Evolutionary conservation across 2,888 invertebrate genomes (phyloP), one percentile per base, ranked within the genome.

Genomic region (Mimumesa dahlbomi): DNA sequence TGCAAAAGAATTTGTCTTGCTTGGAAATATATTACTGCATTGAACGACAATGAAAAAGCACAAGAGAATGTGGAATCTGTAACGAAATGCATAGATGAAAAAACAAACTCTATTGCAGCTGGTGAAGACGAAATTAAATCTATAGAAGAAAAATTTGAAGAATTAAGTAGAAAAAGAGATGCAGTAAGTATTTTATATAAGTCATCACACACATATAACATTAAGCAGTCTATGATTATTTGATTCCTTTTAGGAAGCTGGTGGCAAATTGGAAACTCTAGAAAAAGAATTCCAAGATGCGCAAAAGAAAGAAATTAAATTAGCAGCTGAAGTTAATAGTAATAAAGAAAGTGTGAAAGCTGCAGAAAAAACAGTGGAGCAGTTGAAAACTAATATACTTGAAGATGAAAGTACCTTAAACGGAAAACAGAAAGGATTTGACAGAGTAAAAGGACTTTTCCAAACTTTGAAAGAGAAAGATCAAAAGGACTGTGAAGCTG

Each of bases 1-100:
- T 92, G 96, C 54, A 93, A 92, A 19, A 93, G 94, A 81, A 92
- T 97, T 16, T 92, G 93, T 84, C 91, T 93, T 49, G 96, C 95
- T 16, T 96, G 93, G 91, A 93, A 92, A 89, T 97, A 91, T 90
- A 91, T 92, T 52, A 89, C 90, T 71, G 90, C 91, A 21, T 89
- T 91, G 84, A 89, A 91, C 48, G 90, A 90, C 11, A 92, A 92
- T 13, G 90, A 91, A 56, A 89, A 91, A 45, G 92, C 92, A 1
- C 91, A 91, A 38, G 89, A 86, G 2, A 91, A 91, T 62, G 90
- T 93, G 5, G 88, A 90, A 66, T 89, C 90, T 68, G 90, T 93
- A 0, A 92, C 93, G 42, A 89, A 92, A 21, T 92, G 93, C 29
- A 92, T 94, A 21, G 90, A 91, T 54, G 87, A 88, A 6, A 91